Conservation (phyloP, 1,140 invertebrate genomes). For the Metaphire vulgaris region DNA sequence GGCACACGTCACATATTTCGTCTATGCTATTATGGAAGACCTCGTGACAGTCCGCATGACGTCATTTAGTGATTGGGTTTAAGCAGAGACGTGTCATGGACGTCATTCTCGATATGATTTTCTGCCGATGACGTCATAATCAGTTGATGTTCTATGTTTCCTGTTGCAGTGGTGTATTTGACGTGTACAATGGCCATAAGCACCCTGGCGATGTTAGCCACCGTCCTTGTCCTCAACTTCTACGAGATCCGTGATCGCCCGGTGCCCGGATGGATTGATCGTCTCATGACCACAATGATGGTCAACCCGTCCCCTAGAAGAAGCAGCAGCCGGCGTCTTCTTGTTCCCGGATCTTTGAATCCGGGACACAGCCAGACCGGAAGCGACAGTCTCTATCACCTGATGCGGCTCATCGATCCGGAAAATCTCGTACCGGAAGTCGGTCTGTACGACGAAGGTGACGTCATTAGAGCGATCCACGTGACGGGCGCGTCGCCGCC, state of each 20-base stretch:
- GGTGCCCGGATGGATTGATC: neutral
- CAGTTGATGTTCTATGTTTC: too few relatives aligned
- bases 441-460: neutral
- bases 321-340: neutral
- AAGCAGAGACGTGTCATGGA: too few relatives aligned
- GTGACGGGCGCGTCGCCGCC: neutral
- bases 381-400: neutral
- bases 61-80: too few relatives aligned
- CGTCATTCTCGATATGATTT: too few relatives aligned
- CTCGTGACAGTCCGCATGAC: too few relatives aligned
- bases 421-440: neutral
- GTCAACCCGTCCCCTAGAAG: too few relatives aligned
- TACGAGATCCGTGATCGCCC: conserved; percentile 3
- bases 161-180: neutral
- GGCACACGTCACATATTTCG: too few relatives aligned
- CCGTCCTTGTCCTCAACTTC: conserved; percentile 9
- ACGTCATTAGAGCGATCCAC: neutral
- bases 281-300: neutral
- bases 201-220: neutral
- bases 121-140: too few relatives aligned
- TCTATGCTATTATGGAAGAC: too few relatives aligned
- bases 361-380: neutral
- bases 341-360: neutral
- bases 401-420: neutral
- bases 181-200: conserved; percentile 11